Conservation (phyloP, 2,113 vertebrate species). For the Megaceryle torquata region DNA sequence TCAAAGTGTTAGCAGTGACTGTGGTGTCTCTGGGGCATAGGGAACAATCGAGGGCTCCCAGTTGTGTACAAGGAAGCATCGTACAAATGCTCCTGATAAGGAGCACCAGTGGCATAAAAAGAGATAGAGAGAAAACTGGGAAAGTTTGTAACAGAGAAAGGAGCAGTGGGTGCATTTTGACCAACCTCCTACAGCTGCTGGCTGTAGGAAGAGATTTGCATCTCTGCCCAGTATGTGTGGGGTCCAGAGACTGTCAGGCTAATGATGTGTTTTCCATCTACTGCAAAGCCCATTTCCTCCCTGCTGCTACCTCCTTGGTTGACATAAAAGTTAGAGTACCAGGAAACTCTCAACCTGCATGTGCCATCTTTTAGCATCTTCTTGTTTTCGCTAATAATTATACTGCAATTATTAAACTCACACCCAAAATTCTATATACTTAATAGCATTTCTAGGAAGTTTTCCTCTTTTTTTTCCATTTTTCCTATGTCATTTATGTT, state of each 20-base stretch:
- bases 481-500: background rate
- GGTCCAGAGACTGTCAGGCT: slow-evolving; percentile 10
- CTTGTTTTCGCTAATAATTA: background rate
- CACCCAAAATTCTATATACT: background rate
- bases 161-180: background rate
- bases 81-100: background rate
- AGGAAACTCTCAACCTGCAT: background rate
- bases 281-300: slow-evolving; percentile 27
- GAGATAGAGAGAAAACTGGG: background rate
- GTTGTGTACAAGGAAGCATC: background rate
- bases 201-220: background rate
- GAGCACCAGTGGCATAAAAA: background rate
- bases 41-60: background rate
- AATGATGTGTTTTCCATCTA: slow-evolving; percentile 15
- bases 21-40: background rate
- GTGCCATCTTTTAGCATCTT: background rate
- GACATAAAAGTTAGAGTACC: background rate
- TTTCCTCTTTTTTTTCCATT: background rate
- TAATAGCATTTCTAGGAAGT: background rate
- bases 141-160: background rate
- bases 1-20: background rate
- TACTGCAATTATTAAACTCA: background rate
- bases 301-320: background rate
- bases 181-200: background rate
- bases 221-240: background rate